phyloP scores from a whole-genome alignment of 2,797 vertebrate species.

The Melanotaenia parkinsoni region DNA sequence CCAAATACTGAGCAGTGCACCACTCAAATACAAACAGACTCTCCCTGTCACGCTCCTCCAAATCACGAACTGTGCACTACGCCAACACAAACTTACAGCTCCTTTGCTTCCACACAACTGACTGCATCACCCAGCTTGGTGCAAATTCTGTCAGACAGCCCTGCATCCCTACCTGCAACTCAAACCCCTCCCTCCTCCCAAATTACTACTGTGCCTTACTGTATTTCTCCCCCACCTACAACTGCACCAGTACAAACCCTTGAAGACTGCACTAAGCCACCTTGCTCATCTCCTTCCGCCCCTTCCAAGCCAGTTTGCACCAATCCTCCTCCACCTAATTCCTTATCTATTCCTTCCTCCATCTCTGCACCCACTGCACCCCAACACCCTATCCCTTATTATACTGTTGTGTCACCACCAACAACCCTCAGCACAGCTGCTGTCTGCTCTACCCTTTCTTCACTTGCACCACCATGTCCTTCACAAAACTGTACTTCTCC shows the following conservation, averaged over 20 bases:
- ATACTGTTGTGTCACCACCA: slow-evolving; percentile 64
- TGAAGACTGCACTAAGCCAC: slow-evolving; percentile 44
- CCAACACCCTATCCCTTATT: slow-evolving; percentile 60
- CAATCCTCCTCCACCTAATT: slow-evolving; percentile 23
- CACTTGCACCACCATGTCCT: slow-evolving; percentile 29
- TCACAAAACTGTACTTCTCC: slow-evolving; percentile 49
- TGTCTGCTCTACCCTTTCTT: slow-evolving; percentile 45
- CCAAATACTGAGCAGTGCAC: slow-evolving; percentile 51
- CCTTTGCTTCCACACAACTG: slow-evolving; percentile 48
- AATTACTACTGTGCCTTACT: slow-evolving; percentile 77
- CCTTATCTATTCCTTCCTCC: slow-evolving; percentile 40
- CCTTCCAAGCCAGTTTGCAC: slow-evolving; percentile 48
- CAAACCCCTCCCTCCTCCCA: slow-evolving; percentile 53
- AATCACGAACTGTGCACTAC: slow-evolving; percentile 53
- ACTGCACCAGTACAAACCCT: slow-evolving; percentile 53
- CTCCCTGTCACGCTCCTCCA: slow-evolving; percentile 35
- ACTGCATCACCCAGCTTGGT: slow-evolving; percentile 34
- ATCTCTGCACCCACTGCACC: slow-evolving; percentile 27
- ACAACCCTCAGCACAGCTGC: slow-evolving; percentile 43
- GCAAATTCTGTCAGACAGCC: slow-evolving; percentile 48
- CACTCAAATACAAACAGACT: slow-evolving; percentile 58
- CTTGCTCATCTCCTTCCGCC: slow-evolving; percentile 58
- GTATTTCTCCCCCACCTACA: slow-evolving; percentile 59
- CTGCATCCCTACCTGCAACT: slow-evolving; percentile 35
- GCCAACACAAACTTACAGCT: slow-evolving; percentile 57